Base-by-base conservation (phyloP, 1,140 invertebrate species). In the Drosophila rhopaloa region DNA sequence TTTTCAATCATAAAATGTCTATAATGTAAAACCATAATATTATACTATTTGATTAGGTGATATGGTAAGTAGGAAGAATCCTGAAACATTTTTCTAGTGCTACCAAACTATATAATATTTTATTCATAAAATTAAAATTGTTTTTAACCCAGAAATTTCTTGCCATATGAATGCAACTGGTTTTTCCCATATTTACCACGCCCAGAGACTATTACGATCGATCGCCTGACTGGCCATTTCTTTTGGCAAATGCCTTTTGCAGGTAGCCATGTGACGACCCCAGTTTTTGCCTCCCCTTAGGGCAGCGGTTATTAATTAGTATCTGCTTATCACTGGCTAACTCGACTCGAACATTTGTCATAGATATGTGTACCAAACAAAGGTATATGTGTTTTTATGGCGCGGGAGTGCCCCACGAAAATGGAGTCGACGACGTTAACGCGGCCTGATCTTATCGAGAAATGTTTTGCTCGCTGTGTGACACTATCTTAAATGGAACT, bases 271-370 rank as follows among this genome's bases (percentile, higher is more conserved):
- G 79, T 86, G 83, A 83, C 83, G 78, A 57, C 16, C 29, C 32
- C 24, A 13, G 50, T 16, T 32, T 14, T 10, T 27, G 16, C 29
- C 60, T 46, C 19, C 40, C 81, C 77, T 27, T 40, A 8, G 68
- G 73, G 70, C 47, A 53, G 57, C 66, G 40, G 62, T 86, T 86
- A 86, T 88, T 86, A 86, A 86, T 86, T 86, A 89, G 84, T 86
- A 86, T 83, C 83, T 86, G 79, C 84, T 86, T 86, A 88, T 86
- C 83, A 58, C 40, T 55, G 63, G 78, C 65, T 70, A 65, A 78
- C 76, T 88, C 76, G 59, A 88, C 66, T 66, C 40, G 67, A 53
- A 79, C 83, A 88, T 88, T 86, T 86, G 83, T 86, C 83, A 86
- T 83, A 86, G 79, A 86, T 88, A 72, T 56, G 44, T 72, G 66